Evolutionary conservation across 2,797 vertebrate species (phyloP).

Genomic region (Typhlichthys eigenmanni): DNA sequence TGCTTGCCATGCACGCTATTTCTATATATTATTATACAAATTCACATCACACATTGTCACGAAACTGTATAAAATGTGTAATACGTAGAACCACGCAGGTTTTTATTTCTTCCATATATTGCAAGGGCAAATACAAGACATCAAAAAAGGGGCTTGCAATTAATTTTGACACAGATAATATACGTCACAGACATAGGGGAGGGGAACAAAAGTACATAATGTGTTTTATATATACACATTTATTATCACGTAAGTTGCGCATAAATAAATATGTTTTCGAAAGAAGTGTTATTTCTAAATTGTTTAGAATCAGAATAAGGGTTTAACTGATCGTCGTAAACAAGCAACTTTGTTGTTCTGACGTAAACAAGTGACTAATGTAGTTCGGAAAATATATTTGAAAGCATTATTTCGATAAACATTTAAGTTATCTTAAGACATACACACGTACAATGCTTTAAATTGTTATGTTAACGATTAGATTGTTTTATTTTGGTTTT

Average conservation of each 20-base stretch:
- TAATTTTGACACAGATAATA: slow-evolving; percentile 17
- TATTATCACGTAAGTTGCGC: rapidly evolving
- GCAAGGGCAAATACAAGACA: slow-evolving; percentile 30
- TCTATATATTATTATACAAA: not conserved
- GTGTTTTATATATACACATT: not conserved
- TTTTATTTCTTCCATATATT: rapidly evolving
- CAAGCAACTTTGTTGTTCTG: slow-evolving; percentile 52
- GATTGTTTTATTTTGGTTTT: no score
- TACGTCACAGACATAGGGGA: slow-evolving; percentile 7
- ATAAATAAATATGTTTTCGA: rapidly evolving
- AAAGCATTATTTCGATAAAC: not conserved
- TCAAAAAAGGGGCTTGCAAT: slow-evolving; percentile 4
- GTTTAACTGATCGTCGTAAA: slow-evolving; percentile 36
- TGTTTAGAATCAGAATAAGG: slow-evolving; percentile 20
- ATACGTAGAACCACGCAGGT: not conserved
- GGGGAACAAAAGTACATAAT: slow-evolving; percentile 17
- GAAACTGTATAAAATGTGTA: rapidly evolving
- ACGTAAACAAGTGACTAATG: slow-evolving; percentile 37
- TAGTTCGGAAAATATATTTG: slow-evolving; percentile 34
- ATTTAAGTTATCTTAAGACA: rapidly evolving
- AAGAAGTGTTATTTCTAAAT: not conserved
- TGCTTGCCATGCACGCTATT: rapidly evolving
- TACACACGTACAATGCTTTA: no score
- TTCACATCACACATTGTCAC: not conserved
- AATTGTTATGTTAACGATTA: no score